Evolutionary conservation across 2,888 invertebrate species (phyloP).

Genomic region (Chirona hameri): DNA sequence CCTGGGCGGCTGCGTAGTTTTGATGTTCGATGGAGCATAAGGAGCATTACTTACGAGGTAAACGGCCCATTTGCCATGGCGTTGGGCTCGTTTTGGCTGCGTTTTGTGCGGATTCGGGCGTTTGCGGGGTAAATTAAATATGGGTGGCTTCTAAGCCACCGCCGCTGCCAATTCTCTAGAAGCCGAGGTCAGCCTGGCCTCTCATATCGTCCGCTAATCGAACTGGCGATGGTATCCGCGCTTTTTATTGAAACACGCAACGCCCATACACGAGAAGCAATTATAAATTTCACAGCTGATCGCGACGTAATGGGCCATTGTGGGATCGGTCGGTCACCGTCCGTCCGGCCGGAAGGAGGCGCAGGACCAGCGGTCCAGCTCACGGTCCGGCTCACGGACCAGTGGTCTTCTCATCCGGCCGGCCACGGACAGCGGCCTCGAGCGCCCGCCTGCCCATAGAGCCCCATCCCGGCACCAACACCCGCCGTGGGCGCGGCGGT

Average conservation of each 20-base stretch:
- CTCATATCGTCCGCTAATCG: background rate
- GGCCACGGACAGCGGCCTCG: background rate
- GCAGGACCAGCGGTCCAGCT: background rate
- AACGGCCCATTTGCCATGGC: background rate
- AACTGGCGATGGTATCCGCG: background rate
- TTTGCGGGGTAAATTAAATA: background rate
- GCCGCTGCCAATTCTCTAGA: background rate
- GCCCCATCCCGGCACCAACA: too few species aligned
- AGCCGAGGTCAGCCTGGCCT: background rate
- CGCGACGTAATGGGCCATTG: background rate
- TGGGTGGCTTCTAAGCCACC: background rate
- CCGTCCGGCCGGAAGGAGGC: background rate
- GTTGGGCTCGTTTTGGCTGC: background rate
- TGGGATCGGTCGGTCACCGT: background rate
- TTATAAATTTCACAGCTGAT: constrained; percentile 26
- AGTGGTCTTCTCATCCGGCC: background rate
- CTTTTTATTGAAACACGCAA: constrained; percentile 5
- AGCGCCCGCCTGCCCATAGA: too few species aligned
- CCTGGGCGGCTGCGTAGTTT: background rate
- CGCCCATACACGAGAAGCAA: constrained; percentile 10
- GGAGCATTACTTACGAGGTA: background rate
- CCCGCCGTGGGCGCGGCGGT: too few species aligned
- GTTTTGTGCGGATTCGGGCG: background rate
- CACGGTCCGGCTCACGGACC: background rate
- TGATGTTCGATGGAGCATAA: background rate